Conservation (phyloP, 2,113 vertebrate species). For the Crotophaga sulcirostris region DNA sequence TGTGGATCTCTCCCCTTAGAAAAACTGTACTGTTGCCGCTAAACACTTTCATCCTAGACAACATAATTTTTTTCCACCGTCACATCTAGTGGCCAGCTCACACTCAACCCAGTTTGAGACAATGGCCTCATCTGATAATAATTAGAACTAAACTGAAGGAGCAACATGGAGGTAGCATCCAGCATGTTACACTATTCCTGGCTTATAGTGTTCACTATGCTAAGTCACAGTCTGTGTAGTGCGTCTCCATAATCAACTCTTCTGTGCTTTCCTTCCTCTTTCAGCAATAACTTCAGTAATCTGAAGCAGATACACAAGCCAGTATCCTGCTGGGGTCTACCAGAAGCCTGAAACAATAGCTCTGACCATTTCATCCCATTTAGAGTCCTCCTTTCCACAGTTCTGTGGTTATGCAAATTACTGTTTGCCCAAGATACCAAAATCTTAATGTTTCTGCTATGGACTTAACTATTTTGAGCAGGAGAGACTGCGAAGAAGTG, state of each 20-base stretch:
- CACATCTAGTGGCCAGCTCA: background rate
- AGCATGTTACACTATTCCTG: background rate
- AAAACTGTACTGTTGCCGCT: background rate
- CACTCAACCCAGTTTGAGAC: background rate
- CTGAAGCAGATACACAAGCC: conserved; percentile 33
- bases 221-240: background rate
- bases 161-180: background rate
- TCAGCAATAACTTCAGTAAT: conserved; percentile 40
- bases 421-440: background rate
- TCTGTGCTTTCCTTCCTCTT: conserved; percentile 34
- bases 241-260: background rate
- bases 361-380: background rate
- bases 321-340: conserved; percentile 14
- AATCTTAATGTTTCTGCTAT: background rate
- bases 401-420: conserved; percentile 34
- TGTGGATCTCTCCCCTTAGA: background rate
- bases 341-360: conserved; percentile 49
- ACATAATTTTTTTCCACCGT: background rate
- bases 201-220: background rate
- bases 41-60: background rate
- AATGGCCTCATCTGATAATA: background rate
- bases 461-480: background rate
- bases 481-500: background rate
- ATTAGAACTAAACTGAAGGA: background rate
- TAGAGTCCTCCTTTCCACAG: background rate